These are phyloP conservation scores for Gallinago nigripennis DNA, from an alignment of 2,797 vertebrate species.

Conservation along the genomic window DNA sequence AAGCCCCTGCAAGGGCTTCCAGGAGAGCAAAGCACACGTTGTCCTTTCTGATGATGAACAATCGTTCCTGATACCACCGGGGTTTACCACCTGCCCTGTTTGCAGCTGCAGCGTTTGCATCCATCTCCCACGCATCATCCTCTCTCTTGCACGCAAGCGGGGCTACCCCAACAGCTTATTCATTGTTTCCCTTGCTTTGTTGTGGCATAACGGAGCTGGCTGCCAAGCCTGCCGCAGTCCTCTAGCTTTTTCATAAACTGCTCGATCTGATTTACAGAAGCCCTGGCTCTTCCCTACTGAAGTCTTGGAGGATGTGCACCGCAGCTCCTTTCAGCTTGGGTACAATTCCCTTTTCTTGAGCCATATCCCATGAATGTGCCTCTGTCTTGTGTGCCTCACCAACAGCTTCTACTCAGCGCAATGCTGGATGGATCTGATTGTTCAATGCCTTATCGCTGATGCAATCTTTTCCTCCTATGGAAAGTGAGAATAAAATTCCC, in stretches of 20 bases:
- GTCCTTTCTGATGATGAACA: background rate
- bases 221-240: background rate
- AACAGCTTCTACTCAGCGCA: background rate
- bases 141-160: background rate
- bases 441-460: background rate
- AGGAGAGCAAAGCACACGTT: rapidly evolving
- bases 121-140: background rate
- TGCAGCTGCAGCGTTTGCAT: background rate
- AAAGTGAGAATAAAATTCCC: background rate
- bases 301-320: background rate
- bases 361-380: background rate
- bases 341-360: constrained; percentile 9
- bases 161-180: background rate
- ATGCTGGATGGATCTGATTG: background rate
- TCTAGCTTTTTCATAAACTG: background rate
- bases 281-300: background rate
- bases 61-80: background rate
- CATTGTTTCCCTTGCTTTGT: constrained; percentile 1
- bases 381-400: background rate
- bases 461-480: constrained; percentile 27
- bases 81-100: background rate
- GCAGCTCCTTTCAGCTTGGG: background rate
- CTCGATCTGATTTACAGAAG: background rate
- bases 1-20: background rate
- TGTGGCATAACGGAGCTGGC: background rate